Evolutionary conservation across 2,113 vertebrate genomes (phyloP), one percentile per base, ranked within the genome.

Genomic region (Microtus pennsylvanicus): DNA sequence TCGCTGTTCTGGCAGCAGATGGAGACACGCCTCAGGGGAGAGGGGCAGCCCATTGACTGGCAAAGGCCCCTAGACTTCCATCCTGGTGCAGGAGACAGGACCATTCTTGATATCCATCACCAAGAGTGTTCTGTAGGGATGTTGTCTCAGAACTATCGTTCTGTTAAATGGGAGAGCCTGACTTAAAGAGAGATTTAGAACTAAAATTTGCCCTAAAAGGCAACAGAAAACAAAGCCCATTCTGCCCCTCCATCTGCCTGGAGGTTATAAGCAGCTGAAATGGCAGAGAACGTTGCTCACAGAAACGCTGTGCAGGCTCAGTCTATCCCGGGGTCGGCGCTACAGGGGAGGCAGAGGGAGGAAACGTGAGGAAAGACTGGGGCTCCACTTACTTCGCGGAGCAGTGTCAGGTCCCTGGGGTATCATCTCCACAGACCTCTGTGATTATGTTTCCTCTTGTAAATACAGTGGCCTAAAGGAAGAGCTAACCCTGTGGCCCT

Each of bases 201-300:
- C 85, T 91, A 63, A 89, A 92, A 81, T 74, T 69, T 94, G n/a
- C 75, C 58, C 52, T 30, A 69, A 74, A 92, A 87, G 91, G 58
- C 35, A 93, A 92, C 91, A 94, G 11, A 22, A 76, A 67, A 35
- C n/a, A 78, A 50, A 90, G 58, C 45, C 72, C 33, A 5, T 82
- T 47, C 61, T 89, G n/a, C 52, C 0, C 33, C 33, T 87, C 78
- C 50, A 35, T 69, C 87, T 87, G 70, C 90, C 93, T 24, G 63
- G 35, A 81, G 58, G 70, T 92, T 74, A 87, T 3, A 94, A 94
- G 81, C 85, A 65, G 50, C 12, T 38, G 69, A 74, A 75, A 86
- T 38, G 78, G 47, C 67, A 72, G n/a, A 92, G 87, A n/a, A 33
- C 24, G 5, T 19, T 42, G 42, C 42, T 42, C 42, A 42, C 4